These are phyloP conservation scores for Nipponacmea schrenckii DNA, from an alignment of 2,888 invertebrate genomes.

Conservation along the genomic window DNA sequence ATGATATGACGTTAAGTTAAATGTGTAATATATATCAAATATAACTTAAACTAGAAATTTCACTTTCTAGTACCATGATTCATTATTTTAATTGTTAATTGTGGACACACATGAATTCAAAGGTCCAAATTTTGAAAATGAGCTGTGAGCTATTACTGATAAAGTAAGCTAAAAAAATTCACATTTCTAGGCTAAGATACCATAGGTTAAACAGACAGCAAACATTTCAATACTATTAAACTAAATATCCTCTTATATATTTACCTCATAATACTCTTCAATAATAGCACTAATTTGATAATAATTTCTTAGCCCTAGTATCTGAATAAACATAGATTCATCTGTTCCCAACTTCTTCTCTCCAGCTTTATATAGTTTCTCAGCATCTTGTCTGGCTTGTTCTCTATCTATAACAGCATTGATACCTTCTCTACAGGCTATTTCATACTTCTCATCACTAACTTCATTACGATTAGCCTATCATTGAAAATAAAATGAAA, in stretches of 20 bases:
- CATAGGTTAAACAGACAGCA: too few relatives aligned
- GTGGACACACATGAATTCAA: too few relatives aligned
- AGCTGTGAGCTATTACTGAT: too few relatives aligned
- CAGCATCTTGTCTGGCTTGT: conserved; percentile 55
- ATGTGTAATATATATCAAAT: too few relatives aligned
- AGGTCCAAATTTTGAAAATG: too few relatives aligned
- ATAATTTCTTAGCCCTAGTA: conserved; percentile 72
- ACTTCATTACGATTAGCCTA: conserved; percentile 58
- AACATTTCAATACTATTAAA: not conserved
- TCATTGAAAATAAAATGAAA: not conserved
- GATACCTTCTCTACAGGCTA: conserved; percentile 45
- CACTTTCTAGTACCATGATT: too few relatives aligned
- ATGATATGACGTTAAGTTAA: too few relatives aligned
- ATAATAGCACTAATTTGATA: conserved; percentile 61
- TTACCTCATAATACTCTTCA: conserved; percentile 59
- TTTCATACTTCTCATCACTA: conserved; percentile 50
- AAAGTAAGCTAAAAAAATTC: not conserved
- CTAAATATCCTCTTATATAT: not conserved
- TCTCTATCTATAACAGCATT: conserved; percentile 51
- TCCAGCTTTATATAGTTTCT: conserved; percentile 70
- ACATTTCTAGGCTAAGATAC: too few relatives aligned
- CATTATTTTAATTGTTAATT: not conserved
- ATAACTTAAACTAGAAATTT: too few relatives aligned
- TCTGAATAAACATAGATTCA: conserved; percentile 73
- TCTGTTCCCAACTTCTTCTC: conserved; percentile 63